Conservation (phyloP, 2,888 invertebrate species). For the Ligdia adustata region DNA sequence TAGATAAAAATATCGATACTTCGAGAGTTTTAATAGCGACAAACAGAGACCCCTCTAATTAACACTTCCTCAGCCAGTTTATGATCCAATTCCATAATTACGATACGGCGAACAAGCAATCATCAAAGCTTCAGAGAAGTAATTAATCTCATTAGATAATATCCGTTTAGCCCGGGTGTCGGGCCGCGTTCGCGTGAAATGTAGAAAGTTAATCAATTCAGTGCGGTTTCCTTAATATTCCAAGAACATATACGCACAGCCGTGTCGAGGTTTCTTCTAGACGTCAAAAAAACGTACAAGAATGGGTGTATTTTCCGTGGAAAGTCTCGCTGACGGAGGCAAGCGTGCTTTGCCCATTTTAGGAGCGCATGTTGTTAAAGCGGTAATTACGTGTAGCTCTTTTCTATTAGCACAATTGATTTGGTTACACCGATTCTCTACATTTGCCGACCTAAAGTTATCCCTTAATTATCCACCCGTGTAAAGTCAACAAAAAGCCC, state of each 20-base stretch:
- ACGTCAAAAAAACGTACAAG: not conserved
- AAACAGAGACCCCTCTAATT: slow-evolving; percentile 12
- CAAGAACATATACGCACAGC: slow-evolving; percentile 44
- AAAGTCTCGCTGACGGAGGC: slow-evolving; percentile 46
- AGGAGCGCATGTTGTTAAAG: slow-evolving; percentile 58
- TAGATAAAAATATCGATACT: not conserved
- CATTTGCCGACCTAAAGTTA: slow-evolving; percentile 10
- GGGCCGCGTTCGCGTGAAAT: slow-evolving; percentile 42
- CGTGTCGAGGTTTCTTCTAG: slow-evolving; percentile 36
- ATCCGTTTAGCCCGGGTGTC: slow-evolving; percentile 30
- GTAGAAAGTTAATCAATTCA: slow-evolving; percentile 49
- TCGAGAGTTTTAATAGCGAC: not conserved
- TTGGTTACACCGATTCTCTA: slow-evolving; percentile 46
- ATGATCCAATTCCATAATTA: slow-evolving; percentile 25
- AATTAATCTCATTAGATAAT: slow-evolving; percentile 29
- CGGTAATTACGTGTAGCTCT: slow-evolving; percentile 55
- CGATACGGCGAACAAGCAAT: slow-evolving; percentile 24
- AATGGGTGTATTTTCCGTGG: slow-evolving; percentile 54
- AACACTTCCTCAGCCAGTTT: slow-evolving; percentile 25
- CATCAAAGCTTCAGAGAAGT: slow-evolving; percentile 27
- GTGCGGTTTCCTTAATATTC: slow-evolving; percentile 50
- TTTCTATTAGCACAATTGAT: slow-evolving; percentile 59
- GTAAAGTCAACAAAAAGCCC: slow-evolving; percentile 54
- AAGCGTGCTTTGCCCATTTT: slow-evolving; percentile 64
- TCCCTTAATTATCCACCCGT: slow-evolving; percentile 23